phyloP scores from a whole-genome alignment of 2,113 vertebrate species.

The Cebidichthys violaceus region DNA sequence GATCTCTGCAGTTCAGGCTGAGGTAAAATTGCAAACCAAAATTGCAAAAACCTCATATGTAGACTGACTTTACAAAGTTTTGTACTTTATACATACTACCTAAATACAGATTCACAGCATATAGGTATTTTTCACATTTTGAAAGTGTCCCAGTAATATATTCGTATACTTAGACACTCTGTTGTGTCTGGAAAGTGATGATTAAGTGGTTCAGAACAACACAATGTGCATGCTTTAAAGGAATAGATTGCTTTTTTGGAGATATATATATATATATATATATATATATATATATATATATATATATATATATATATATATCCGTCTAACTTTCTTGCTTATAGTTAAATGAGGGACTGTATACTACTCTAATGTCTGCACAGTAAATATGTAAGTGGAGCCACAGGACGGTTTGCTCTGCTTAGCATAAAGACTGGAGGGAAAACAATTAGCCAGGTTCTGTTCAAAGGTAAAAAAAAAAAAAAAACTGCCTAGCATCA shows the following conservation, averaged over 20 bases:
- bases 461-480: background rate
- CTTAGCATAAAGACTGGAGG: background rate
- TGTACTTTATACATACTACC: background rate
- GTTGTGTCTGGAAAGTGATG: background rate
- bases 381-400: background rate
- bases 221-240: background rate
- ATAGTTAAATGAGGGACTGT: background rate
- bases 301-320: background rate
- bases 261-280: background rate
- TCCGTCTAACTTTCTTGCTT: background rate
- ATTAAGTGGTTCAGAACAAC: background rate
- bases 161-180: too few relatives aligned
- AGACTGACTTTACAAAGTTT: background rate
- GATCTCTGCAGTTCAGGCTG: background rate
- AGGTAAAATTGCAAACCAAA: background rate
- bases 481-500: background rate
- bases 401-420: background rate
- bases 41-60: background rate
- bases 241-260: background rate
- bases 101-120: background rate
- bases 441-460: background rate
- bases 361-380: background rate
- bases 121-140: background rate
- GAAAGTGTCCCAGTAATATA: background rate
- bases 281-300: background rate